Conservation (phyloP, 2,888 invertebrate species). For the Nasonovia ribisnigri region DNA sequence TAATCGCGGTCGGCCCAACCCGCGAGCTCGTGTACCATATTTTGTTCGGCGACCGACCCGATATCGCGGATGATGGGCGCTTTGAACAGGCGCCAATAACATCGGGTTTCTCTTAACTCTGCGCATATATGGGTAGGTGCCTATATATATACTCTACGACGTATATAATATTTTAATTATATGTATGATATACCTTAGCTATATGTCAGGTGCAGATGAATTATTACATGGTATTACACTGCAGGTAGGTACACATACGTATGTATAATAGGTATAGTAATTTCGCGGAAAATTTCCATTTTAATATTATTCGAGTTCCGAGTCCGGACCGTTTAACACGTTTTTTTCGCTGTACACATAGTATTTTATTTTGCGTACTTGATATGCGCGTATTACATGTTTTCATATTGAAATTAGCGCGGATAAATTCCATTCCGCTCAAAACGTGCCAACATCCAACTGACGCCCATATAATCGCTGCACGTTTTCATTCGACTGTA, state of each 20-base stretch:
- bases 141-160: not conserved
- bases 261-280: not conserved
- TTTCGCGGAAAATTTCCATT: not conserved
- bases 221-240: not conserved
- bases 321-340: not conserved
- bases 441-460: not conserved
- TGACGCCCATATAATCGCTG: not conserved
- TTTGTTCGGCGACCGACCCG: not conserved
- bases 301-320: not conserved
- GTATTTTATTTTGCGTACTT: not conserved
- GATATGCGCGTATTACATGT: not conserved
- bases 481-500: not conserved
- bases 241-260: not conserved
- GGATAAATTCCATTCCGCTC: not conserved
- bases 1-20: not conserved
- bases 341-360: not conserved
- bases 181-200: too few relatives aligned
- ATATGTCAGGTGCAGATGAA: not conserved
- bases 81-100: constrained; percentile 11
- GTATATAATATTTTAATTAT: not conserved
- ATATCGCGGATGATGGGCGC: not conserved
- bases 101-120: not conserved
- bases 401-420: not conserved
- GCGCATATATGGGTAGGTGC: not conserved
- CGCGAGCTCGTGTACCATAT: not conserved